Base-by-base conservation (phyloP, 92 coral and sea anemone species). In the Umimayanthus chanpuru region DNA sequence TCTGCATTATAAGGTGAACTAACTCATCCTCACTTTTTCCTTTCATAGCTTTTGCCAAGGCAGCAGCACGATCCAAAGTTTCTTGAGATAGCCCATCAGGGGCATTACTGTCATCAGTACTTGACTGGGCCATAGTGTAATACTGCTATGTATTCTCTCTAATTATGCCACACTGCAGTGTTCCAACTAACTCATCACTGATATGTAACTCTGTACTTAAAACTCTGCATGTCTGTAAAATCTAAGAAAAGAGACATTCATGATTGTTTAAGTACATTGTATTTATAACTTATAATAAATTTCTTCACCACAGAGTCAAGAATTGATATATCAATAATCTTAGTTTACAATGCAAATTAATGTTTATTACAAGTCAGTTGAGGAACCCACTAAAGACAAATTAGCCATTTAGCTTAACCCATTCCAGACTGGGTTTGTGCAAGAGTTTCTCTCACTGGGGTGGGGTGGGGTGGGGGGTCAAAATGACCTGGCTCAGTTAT, bases 11-110 rank as follows among this genome's bases (percentile, higher is more conserved):
- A 5, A 71, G 14, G 25, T 11, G 58, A 6, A 55, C 25, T 21
- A 83, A 2, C 65, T 83, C 87, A 26, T 71, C 78, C 44, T 43
- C 87, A 25, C 26, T 71, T 44, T 70, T 83, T 47, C 87, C 87
- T 44, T 68, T 70, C 78, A 83, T 68, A 25, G 61, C 78, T 65
- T 29, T 67, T 43, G 43, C 64, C 49, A 83, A 72, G 14, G 87
- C 87, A 43, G 64, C 15, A 6, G 87, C 87, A 70, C 44, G 68
- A 7, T 83, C 66, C 38, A 68, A 1, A 11, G 78, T 68, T 50
- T 83, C 87, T 43, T 70, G 56, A 39, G 78, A 26, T 15, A 50
- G 61, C 40, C 2, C 61, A 41, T 68, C 38, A 4, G 86, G 73
- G 36, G 26, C 39, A n/a, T 6, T 66, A 2, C 29, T 81, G 86